Conservation (phyloP, 2,888 invertebrate species). For the Cephus runcator region DNA sequence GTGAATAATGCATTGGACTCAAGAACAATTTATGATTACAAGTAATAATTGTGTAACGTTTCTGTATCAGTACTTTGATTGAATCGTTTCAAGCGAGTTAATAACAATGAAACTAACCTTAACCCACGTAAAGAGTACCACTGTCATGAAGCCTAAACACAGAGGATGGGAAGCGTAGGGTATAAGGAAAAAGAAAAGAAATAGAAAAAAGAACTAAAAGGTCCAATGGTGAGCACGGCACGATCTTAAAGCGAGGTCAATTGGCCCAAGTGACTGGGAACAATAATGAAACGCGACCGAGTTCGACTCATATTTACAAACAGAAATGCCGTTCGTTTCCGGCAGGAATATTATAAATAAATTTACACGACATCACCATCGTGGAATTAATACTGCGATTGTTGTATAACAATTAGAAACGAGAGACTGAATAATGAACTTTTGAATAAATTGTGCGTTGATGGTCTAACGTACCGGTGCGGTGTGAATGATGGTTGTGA, state of each 20-base stretch:
- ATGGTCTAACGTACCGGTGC: neutral
- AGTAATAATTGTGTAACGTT: neutral
- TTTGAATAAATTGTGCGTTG: neutral
- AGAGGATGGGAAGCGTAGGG: neutral
- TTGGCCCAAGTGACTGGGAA: slow-evolving; percentile 3
- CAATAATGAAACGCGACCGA: neutral
- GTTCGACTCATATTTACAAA: neutral
- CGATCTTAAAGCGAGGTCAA: slow-evolving; percentile 11
- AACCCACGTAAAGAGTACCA: neutral
- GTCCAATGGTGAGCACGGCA: neutral
- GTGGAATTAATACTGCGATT: neutral
- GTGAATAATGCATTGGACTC: neutral
- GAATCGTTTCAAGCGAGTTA: neutral
- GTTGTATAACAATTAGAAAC: neutral
- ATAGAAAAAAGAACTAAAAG: neutral
- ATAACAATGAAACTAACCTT: neutral
- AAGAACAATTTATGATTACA: neutral
- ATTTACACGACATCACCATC: neutral
- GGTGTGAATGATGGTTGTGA: neutral
- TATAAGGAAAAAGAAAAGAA: neutral
- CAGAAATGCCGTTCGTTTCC: neutral
- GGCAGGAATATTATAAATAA: neutral
- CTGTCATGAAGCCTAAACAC: neutral
- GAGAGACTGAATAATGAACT: neutral
- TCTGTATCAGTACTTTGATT: neutral